Evolutionary conservation across 2,888 invertebrate species (phyloP), one percentile per base, ranked within the genome.

Genomic region (Steromphala cineraria): DNA sequence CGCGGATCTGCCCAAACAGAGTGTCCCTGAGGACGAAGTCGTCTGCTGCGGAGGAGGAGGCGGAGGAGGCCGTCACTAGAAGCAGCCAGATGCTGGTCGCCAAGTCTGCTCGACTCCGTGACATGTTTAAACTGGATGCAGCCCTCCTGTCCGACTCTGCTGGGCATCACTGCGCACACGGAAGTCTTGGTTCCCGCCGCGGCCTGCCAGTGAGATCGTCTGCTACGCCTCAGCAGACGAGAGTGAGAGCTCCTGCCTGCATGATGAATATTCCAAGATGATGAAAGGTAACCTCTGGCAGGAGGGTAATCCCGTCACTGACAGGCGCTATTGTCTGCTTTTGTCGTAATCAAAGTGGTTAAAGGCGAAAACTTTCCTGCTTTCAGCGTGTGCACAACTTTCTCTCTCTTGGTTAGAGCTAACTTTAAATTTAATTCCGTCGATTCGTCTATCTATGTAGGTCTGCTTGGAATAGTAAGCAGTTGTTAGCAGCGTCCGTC

Each of bases 1-100:
- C 90, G 13, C 83, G 81, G 17, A 90, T 79, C 36, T 83, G 67
- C 1, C 90, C 90, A 75, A 87, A 87, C 36, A 82, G 81, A 0
- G 90, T 90, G 2, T 86, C 40, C 15, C 89, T 83, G 7, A 87
- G 53, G 15, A 52, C 52, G 52, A 52, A 52, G 19, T 75, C 75
- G n/a, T 62, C 24, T 15, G n/a, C n/a, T n/a, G 62, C 62, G 28
- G 28, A 24, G 28, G 62, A 62, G 15, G 62, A 24, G 28, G 62
- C 21, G 28, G 15, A 13, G 28, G 62, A 24, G 15, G 62, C 28
- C 28, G 28, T 24, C 62, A 62, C 62, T 13, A 62, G 4, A 62
- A n/a, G 28, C n/a, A 62, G 24, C 19, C 24, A 62, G 62, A 28
- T 8, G 62, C 46, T 46, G 46, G 13, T 46, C 46, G 46, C 46